phyloP scores from a whole-genome alignment of 2,888 invertebrate genomes.

The Carterocephalus palaemon region DNA sequence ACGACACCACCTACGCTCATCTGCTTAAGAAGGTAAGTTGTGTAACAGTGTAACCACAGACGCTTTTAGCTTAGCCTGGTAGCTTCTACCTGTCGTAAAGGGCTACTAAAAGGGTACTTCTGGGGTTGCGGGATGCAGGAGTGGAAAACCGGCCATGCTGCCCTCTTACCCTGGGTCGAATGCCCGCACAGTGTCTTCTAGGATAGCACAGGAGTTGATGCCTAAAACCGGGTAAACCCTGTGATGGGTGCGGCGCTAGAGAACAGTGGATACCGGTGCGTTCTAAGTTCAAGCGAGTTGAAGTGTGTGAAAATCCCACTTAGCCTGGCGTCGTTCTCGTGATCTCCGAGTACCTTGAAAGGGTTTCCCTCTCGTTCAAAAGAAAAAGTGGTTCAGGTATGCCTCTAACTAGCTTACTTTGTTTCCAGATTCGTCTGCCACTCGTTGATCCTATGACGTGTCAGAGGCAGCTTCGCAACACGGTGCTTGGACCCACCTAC shows the following conservation, averaged over 20 bases:
- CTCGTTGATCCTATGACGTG: slow-evolving; percentile 75
- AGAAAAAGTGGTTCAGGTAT: background rate
- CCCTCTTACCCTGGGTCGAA: too few species aligned
- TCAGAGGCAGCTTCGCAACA: slow-evolving; percentile 73
- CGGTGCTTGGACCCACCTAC: slow-evolving; percentile 83
- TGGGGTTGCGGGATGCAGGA: too few species aligned
- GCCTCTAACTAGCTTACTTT: background rate
- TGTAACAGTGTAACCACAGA: background rate
- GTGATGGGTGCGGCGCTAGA: background rate
- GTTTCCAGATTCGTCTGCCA: slow-evolving; percentile 81
- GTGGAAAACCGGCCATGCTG: too few species aligned
- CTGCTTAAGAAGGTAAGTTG: slow-evolving; percentile 30
- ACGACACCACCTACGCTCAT: slow-evolving; percentile 5
- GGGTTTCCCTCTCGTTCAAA: background rate
- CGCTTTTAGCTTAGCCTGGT: background rate
- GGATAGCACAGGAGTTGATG: too few species aligned
- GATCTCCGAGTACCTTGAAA: too few species aligned
- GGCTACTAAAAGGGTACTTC: too few species aligned
- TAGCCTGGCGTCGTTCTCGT: too few species aligned
- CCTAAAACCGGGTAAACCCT: background rate
- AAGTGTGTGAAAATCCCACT: background rate
- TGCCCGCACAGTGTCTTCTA: too few species aligned
- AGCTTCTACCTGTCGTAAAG: too few species aligned
- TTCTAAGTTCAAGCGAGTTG: background rate
- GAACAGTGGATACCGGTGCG: background rate